Base-by-base conservation (phyloP, 2,797 vertebrate species). In the Sebastes goodei region DNA sequence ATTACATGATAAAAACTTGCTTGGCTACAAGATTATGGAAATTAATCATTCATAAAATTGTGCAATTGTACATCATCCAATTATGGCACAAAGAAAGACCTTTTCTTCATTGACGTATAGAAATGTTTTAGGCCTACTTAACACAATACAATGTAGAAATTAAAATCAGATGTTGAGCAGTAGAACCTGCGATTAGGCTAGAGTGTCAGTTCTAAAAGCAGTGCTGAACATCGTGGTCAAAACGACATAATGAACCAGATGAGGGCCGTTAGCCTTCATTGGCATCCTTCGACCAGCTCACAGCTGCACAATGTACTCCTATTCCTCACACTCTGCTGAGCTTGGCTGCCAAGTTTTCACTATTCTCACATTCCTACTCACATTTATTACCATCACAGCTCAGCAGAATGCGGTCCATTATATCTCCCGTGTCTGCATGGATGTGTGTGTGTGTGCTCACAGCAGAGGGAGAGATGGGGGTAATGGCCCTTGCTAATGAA, bases 401-500 rank as follows among this genome's bases (percentile, higher is more conserved):
- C 68, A 75, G 72, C 71, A 71, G 60, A 85, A 73, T 57, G 68
- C 64, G 74, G 61, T 78, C 74, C 52, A 53, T 53, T 80, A 87
- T 89, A 64, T 74, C 69, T 66, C 33, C 42, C 57, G n/a, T 79
- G 76, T 69, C 38, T 71, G 80, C 29, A 42, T 42, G 76, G 69
- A 76, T 60, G 42, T 42, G 69, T 67, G 76, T 76, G 76, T 76
- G 80, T 56, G 57, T 32, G 72, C 32, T 82, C 35, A 1, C 33
- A 69, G 76, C 42, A 72, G 56, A 72, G 32, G 46, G 5, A 64
- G 76, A 76, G 79, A 88, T 80, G 84, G 35, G 61, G 86, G 80
- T 86, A 91, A 92, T 90, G 86, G 80, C 38, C 85, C 86, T 66
- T 84, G 80, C 71, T 86, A 90, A 91, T 91, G 74, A 79, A 73